A percentile compares a stretch with the other conserved stretches of the same genome.
Conservation (phyloP, 2,797 vertebrate species). For the Siniperca scherzeri region DNA sequence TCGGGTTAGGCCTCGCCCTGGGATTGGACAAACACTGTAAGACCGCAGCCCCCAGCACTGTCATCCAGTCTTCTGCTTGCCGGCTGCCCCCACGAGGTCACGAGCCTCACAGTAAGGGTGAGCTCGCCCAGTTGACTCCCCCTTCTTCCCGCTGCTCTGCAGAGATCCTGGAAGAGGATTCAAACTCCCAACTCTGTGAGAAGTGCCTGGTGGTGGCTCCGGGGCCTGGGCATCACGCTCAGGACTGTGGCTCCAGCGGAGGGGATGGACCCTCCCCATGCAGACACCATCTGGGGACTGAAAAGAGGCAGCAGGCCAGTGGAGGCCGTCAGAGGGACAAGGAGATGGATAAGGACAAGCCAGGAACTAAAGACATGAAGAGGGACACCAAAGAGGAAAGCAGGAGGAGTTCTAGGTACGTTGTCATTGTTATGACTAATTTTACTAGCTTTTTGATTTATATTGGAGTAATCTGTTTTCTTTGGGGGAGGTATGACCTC, state of each 20-base stretch:
- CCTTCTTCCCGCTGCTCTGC: slow-evolving; percentile 65
- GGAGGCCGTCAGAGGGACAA: slow-evolving; percentile 63
- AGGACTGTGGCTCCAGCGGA: slow-evolving; percentile 73
- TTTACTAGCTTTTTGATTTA: neutral
- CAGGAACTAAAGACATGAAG: slow-evolving; percentile 67
- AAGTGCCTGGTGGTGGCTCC: slow-evolving; percentile 89
- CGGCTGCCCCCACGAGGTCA: slow-evolving; percentile 80
- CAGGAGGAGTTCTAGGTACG: slow-evolving; percentile 75
- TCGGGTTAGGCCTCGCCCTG: slow-evolving; percentile 78
- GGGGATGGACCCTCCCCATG: slow-evolving; percentile 65
- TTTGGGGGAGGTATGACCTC: neutral
- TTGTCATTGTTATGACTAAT: slow-evolving; percentile 19
- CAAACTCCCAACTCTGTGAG: slow-evolving; percentile 78
- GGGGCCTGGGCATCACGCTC: slow-evolving; percentile 71
- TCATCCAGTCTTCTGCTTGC: slow-evolving; percentile 88
- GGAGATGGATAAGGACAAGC: slow-evolving; percentile 69
- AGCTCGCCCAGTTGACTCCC: slow-evolving; percentile 72
- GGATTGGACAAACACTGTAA: slow-evolving; percentile 83
- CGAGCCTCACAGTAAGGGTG: slow-evolving; percentile 79
- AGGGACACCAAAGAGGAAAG: slow-evolving; percentile 79
- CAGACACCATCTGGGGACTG: slow-evolving; percentile 78
- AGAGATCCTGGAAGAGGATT: slow-evolving; percentile 77
- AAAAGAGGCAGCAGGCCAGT: slow-evolving; percentile 72
- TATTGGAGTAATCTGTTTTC: neutral
- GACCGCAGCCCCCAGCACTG: slow-evolving; percentile 77